Conservation (phyloP, 2,113 vertebrate genomes). For the Plotosus lineatus region DNA sequence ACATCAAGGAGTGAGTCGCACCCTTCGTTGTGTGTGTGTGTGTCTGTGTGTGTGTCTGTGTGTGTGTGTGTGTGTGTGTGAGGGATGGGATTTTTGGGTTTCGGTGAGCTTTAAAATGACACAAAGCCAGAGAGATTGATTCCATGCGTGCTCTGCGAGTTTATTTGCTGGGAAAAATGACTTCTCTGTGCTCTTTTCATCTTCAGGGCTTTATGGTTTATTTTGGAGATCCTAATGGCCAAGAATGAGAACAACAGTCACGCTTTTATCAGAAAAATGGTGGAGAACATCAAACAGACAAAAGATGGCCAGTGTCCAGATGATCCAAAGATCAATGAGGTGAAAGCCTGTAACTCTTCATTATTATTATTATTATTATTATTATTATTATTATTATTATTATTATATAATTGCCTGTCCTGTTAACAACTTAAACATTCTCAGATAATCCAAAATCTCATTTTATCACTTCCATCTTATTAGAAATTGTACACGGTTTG, state of each 20-base stretch:
- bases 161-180: constrained; percentile 5
- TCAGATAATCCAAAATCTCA: not conserved
- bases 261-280: constrained; percentile 98
- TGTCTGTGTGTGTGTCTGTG: not conserved
- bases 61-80: not conserved
- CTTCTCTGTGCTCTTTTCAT: not conserved
- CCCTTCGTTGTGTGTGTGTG: not conserved
- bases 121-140: not conserved
- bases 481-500: constrained; percentile 98
- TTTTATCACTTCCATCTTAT: constrained; percentile 19
- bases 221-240: constrained; percentile 96
- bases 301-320: constrained; percentile 92
- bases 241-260: constrained; percentile 99
- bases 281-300: constrained; percentile 98
- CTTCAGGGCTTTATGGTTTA: constrained; percentile 93
- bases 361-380: too few species aligned
- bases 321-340: constrained; percentile 96
- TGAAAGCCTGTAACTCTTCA: constrained; percentile 53
- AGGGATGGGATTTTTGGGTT: not conserved
- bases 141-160: not conserved
- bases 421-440: not conserved
- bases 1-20: constrained; percentile 96
- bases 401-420: not conserved
- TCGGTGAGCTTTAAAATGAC: not conserved
- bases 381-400: too few species aligned